Conservation (phyloP, 1,140 invertebrate genomes). For the Elysia chlorotica region DNA sequence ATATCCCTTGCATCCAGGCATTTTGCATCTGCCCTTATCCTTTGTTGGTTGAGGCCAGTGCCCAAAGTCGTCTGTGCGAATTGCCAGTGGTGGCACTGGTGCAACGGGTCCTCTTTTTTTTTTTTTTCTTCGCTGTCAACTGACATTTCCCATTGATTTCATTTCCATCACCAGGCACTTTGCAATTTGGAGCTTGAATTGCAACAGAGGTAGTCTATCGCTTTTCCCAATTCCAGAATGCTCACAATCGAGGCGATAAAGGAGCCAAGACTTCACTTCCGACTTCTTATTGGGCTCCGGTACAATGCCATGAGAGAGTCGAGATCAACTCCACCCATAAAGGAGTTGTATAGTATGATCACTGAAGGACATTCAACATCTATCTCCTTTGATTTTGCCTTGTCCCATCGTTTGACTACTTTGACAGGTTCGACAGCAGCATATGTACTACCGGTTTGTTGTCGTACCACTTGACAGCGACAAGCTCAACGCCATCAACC, state of each 20-base stretch:
- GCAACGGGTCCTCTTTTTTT: background rate
- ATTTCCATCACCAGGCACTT: background rate
- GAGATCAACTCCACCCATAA: constrained; percentile 60
- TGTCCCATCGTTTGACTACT: constrained; percentile 27
- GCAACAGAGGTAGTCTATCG: background rate
- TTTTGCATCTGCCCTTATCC: constrained; percentile 18
- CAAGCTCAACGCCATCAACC: background rate
- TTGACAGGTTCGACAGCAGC: constrained; percentile 22
- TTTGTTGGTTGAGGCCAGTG: constrained; percentile 11
- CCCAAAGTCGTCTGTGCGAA: constrained; percentile 15
- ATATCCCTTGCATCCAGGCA: background rate
- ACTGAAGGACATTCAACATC: constrained; percentile 50
- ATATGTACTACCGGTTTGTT: constrained; percentile 28
- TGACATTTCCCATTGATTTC: background rate
- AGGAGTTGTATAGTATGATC: constrained; percentile 55
- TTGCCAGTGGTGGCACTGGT: background rate
- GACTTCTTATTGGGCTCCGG: constrained; percentile 39
- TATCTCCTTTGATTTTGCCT: constrained; percentile 41
- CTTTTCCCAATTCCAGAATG: background rate
- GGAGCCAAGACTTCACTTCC: constrained; percentile 48
- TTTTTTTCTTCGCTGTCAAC: background rate
- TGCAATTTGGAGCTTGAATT: constrained; percentile 4
- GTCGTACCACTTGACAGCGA: constrained; percentile 26
- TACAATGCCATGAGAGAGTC: constrained; percentile 43
- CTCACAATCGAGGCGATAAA: constrained; percentile 35